Evolutionary conservation across 2,113 vertebrate species (phyloP).

Genomic region (Mandrillus leucophaeus): DNA sequence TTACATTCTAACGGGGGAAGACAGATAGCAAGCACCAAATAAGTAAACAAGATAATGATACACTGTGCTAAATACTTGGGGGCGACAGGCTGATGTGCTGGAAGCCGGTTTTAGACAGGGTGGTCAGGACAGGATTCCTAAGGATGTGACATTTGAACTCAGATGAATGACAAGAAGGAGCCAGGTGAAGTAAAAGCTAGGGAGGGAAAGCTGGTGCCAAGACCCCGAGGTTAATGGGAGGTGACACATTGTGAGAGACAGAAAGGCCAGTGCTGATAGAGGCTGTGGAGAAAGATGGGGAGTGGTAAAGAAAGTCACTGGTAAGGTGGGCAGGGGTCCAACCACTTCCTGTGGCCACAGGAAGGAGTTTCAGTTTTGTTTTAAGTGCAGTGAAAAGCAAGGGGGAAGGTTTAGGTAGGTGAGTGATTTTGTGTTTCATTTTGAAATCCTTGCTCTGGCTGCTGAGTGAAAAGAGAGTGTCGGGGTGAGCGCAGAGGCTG

Average conservation of each 20-base stretch:
- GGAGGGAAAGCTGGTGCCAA: neutral
- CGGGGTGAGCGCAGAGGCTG: neutral
- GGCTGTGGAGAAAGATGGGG: neutral
- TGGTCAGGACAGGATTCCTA: neutral
- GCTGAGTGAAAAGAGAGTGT: neutral
- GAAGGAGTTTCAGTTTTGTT: neutral
- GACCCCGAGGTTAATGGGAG: neutral
- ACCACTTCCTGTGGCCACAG: neutral
- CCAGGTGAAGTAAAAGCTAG: too few species aligned
- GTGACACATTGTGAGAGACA: neutral
- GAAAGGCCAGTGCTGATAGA: neutral
- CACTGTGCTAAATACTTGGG: neutral
- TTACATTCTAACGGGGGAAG: neutral
- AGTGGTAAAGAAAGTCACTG: accelerated
- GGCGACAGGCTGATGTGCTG: neutral
- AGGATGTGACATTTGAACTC: neutral
- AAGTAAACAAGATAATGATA: neutral
- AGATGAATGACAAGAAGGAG: neutral
- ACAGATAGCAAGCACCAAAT: neutral
- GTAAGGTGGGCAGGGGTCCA: neutral
- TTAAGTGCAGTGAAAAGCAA: neutral
- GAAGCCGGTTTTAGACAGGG: neutral
- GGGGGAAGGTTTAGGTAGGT: neutral
- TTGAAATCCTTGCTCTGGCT: neutral
- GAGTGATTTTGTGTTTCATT: neutral